phyloP scores from a whole-genome alignment of 1,140 invertebrate genomes.

The Saxidomus purpurata region DNA sequence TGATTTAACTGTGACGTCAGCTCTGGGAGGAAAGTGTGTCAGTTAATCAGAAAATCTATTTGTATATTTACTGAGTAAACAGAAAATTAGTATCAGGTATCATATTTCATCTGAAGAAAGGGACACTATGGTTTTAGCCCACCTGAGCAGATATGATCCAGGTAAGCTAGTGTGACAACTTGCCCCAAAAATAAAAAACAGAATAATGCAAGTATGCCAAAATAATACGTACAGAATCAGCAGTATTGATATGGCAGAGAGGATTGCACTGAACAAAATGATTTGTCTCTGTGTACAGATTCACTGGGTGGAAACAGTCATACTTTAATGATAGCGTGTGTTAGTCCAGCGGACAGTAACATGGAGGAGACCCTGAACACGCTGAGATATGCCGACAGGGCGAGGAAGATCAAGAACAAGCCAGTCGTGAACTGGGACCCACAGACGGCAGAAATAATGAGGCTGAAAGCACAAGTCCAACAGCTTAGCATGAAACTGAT shows the following conservation, averaged over 20 bases:
- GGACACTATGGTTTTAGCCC: too few species aligned
- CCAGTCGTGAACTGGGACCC: constrained; percentile 96
- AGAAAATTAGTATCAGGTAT: too few species aligned
- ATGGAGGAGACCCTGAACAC: constrained; percentile 96
- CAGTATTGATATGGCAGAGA: background rate
- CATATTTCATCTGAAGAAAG: too few species aligned
- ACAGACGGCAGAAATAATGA: constrained; percentile 86
- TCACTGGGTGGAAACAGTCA: constrained; percentile 95
- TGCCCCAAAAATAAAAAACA: too few species aligned
- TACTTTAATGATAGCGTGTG: constrained; percentile 97
- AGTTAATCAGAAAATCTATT: too few species aligned
- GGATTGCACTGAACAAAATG: background rate
- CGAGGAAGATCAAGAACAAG: constrained; percentile 96
- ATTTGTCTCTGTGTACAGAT: constrained; percentile 72
- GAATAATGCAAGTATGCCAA: too few species aligned
- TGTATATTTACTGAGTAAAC: too few species aligned
- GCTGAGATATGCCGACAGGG: constrained; percentile 95
- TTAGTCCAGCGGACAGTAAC: constrained; percentile 96
- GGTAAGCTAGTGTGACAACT: too few species aligned
- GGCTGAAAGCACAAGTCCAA: constrained; percentile 84
- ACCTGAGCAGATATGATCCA: too few species aligned
- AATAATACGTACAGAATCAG: too few species aligned
- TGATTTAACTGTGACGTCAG: too few species aligned
- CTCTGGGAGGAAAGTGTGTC: too few species aligned
- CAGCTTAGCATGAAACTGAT: constrained; percentile 55